A percentile compares a stretch with the other conserved stretches of the same genome.
Evolutionary conservation across 2,113 vertebrate genomes (phyloP).

Genomic region (Eubucco bourcierii): DNA sequence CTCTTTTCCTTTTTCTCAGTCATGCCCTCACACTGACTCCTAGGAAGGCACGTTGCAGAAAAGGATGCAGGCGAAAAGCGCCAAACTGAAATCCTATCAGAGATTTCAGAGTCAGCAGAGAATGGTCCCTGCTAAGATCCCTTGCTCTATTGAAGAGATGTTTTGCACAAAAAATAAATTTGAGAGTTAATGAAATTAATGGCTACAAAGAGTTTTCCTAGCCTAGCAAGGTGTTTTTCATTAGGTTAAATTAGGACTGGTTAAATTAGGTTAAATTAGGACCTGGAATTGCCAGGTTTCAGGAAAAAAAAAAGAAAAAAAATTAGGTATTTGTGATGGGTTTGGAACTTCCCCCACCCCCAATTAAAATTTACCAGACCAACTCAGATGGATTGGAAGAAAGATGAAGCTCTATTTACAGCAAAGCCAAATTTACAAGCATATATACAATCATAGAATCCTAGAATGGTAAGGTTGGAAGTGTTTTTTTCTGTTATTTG

Average conservation of each 20-base stretch:
- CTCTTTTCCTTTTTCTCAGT: not conserved
- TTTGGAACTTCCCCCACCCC: too few relatives aligned
- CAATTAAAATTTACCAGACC: too few relatives aligned
- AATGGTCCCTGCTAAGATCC: not conserved
- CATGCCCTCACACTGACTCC: not conserved
- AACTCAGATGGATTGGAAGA: too few relatives aligned
- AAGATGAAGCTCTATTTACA: too few relatives aligned
- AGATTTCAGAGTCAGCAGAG: not conserved
- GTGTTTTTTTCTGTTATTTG: too few relatives aligned
- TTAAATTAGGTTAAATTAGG: not conserved
- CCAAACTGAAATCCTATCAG: not conserved
- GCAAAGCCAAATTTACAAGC: too few relatives aligned
- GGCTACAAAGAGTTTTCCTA: not conserved
- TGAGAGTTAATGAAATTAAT: not conserved
- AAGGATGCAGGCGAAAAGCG: not conserved
- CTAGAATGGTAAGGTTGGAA: too few relatives aligned
- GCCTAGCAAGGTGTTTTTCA: not conserved
- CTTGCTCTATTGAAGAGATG: not conserved
- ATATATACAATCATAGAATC: too few relatives aligned
- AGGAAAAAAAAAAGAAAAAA: not conserved
- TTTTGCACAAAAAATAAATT: not conserved
- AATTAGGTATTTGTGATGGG: too few relatives aligned
- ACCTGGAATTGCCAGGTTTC: not conserved
- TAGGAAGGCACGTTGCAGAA: not conserved
- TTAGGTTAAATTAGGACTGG: not conserved